Conservation (phyloP, 2,888 invertebrate species). For the Habroteleia sp. region DNA sequence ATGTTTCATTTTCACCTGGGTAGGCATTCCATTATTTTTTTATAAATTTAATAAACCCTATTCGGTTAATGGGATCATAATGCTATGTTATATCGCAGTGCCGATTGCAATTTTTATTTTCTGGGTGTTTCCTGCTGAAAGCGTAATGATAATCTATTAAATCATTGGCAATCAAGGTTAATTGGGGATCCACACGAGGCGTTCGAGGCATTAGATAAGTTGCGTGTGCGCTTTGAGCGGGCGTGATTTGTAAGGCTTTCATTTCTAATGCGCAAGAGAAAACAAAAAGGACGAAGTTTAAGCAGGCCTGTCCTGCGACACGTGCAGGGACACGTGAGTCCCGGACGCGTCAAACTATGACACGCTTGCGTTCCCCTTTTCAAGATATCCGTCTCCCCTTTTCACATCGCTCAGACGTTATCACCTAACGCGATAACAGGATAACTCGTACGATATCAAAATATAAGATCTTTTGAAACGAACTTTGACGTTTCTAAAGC, state of each 20-base stretch:
- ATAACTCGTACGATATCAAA: conserved; percentile 33
- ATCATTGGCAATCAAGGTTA: conserved; percentile 62
- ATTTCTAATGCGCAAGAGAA: conserved; percentile 71
- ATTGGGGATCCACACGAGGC: conserved; percentile 70
- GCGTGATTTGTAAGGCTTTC: conserved; percentile 76
- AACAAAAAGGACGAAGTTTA: conserved; percentile 61
- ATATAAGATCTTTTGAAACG: conserved; percentile 17
- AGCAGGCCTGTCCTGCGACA: conserved; percentile 73
- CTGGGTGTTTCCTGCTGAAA: neutral
- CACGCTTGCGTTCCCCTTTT: conserved; percentile 68
- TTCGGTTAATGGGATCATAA: too few species aligned
- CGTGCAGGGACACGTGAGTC: conserved; percentile 79
- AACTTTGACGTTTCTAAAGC: conserved; percentile 37
- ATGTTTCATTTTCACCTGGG: too few species aligned
- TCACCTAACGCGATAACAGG: conserved; percentile 53
- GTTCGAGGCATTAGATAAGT: conserved; percentile 67
- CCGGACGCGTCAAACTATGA: conserved; percentile 77
- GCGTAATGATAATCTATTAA: conserved; percentile 31
- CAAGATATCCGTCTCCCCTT: conserved; percentile 43
- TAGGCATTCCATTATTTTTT: too few species aligned
- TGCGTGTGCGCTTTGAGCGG: conserved; percentile 68
- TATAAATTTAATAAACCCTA: too few species aligned
- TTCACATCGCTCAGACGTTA: conserved; percentile 48
- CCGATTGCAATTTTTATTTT: too few species aligned
- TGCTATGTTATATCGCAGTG: too few species aligned